A percentile compares a stretch with the other conserved stretches of the same genome.
Conservation (phyloP, 2,113 vertebrate genomes). For the Cavia aperea region DNA sequence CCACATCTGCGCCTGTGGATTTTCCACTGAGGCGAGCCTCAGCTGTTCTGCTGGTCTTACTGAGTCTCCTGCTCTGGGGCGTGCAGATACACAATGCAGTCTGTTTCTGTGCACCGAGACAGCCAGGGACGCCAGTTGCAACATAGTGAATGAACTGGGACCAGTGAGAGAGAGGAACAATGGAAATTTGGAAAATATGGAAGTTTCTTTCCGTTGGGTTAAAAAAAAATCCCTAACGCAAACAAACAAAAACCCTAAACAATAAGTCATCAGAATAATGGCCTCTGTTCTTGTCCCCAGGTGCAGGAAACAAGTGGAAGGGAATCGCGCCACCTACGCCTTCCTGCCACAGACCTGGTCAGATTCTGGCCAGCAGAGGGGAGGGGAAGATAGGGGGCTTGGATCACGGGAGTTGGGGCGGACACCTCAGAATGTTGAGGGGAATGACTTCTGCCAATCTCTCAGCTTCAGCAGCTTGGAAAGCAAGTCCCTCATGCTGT, state of each 20-base stretch:
- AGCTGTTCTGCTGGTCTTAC: slow-evolving; percentile 36
- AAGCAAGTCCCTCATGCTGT: neutral
- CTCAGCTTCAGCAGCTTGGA: neutral
- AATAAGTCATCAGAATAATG: slow-evolving; percentile 44
- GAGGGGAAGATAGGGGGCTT: neutral
- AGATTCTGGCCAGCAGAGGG: neutral
- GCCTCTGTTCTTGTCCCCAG: slow-evolving; percentile 46
- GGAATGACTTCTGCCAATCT: neutral
- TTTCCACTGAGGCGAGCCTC: slow-evolving; percentile 64
- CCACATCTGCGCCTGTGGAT: slow-evolving; percentile 69
- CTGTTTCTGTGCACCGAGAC: neutral
- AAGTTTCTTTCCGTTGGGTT: slow-evolving; percentile 20
- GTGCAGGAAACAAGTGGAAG: slow-evolving; percentile 50
- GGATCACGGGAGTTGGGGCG: neutral
- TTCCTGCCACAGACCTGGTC: neutral
- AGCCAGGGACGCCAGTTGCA: neutral
- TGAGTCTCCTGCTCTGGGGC: neutral
- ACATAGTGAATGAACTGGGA: neutral
- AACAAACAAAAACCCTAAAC: slow-evolving; percentile 43
- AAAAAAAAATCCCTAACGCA: neutral
- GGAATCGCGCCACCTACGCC: slow-evolving; percentile 9
- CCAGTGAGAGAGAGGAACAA: neutral
- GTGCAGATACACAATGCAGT: neutral
- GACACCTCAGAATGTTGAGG: neutral
- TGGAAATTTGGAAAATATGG: slow-evolving; percentile 14